Evolutionary conservation across 1,140 invertebrate species (phyloP).

Genomic region (Hirudo medicinalis): DNA sequence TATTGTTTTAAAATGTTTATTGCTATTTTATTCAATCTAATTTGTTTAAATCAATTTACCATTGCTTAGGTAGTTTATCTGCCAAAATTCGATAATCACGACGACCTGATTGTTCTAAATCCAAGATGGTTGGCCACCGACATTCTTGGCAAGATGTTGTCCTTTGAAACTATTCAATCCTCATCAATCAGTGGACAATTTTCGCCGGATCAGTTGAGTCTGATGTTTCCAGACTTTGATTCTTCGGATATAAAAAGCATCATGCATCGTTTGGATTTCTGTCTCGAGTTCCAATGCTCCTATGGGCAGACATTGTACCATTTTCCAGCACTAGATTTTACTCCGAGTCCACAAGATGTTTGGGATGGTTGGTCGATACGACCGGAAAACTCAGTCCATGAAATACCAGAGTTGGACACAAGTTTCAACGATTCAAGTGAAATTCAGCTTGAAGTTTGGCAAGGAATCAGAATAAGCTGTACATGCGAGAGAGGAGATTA

Average conservation of each 20-base stretch:
- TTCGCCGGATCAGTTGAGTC: conserved; percentile 62
- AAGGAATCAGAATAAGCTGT: not conserved
- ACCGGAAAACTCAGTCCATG: not conserved
- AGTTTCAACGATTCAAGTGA: not conserved
- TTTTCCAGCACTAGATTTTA: conserved; percentile 1
- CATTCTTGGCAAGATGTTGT: conserved; percentile 58
- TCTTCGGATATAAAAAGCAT: conserved; percentile 32
- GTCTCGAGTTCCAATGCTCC: not conserved
- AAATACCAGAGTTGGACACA: not conserved
- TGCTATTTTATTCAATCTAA: not conserved
- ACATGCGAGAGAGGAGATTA: not conserved
- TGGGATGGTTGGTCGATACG: not conserved
- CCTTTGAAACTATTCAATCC: conserved; percentile 51
- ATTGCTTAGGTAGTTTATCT: conserved; percentile 43
- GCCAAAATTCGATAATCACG: conserved; percentile 20
- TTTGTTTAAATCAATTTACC: conserved; percentile 13
- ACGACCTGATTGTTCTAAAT: conserved; percentile 57
- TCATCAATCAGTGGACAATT: conserved; percentile 61
- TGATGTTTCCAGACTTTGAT: conserved; percentile 59
- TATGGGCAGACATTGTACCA: not conserved
- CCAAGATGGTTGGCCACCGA: conserved; percentile 61
- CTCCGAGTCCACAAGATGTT: conserved; percentile 1
- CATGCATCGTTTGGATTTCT: not conserved
- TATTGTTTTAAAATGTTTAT: not conserved
- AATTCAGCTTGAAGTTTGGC: not conserved